Percentiles rank a stretch among this genome's conserved stretches.
Conservation (phyloP, 1,140 invertebrate genomes). For the Sinonovacula constricta region DNA sequence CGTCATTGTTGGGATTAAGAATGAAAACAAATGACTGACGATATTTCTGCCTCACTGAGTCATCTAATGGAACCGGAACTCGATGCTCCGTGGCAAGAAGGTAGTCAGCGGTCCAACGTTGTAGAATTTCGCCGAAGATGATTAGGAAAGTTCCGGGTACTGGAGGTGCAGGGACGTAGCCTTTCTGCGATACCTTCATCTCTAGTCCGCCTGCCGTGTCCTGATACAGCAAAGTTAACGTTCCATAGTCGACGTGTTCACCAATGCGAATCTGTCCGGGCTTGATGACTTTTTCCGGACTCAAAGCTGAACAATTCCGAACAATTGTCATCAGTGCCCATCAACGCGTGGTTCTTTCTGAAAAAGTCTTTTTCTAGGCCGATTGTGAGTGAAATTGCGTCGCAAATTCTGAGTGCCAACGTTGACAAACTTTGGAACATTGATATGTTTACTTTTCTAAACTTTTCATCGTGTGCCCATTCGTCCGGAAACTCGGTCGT, state of each 20-base stretch:
- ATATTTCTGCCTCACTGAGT: conserved; percentile 81
- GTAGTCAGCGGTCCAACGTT: conserved; percentile 50
- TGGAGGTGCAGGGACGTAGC: conserved; percentile 35
- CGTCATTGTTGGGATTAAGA: conserved; percentile 85
- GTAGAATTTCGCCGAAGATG: conserved; percentile 48
- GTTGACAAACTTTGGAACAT: background rate
- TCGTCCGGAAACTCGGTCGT: background rate
- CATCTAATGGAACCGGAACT: conserved; percentile 84
- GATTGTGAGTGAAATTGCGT: background rate
- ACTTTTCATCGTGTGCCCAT: background rate
- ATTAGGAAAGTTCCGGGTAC: conserved; percentile 31
- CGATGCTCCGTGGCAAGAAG: conserved; percentile 81
- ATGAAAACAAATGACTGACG: conserved; percentile 88
- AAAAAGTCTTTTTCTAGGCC: background rate
- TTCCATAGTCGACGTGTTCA: conserved; percentile 87
- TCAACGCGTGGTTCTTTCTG: background rate
- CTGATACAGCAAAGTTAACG: conserved; percentile 86
- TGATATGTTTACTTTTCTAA: background rate
- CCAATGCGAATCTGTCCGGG: conserved; percentile 82
- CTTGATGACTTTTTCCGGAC: conserved; percentile 38
- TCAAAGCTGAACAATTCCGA: background rate
- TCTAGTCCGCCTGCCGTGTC: conserved; percentile 78
- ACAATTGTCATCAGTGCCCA: background rate
- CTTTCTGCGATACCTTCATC: conserved; percentile 10
- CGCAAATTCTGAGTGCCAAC: background rate